Evolutionary conservation across 2,888 invertebrate genomes (phyloP).

Genomic region (Leucoptera coffeella): DNA sequence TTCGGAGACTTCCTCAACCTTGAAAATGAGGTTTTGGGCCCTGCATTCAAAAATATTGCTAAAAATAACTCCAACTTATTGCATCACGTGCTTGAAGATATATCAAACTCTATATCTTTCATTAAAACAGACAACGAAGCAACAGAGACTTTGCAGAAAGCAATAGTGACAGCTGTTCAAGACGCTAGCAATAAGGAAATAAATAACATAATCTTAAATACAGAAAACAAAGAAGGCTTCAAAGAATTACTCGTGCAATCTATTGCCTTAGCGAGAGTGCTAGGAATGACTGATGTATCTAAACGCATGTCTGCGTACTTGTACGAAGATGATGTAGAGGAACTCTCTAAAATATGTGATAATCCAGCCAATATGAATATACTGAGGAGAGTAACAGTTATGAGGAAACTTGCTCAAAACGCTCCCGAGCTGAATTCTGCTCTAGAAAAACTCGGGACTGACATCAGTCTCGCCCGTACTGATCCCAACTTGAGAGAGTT

Average conservation of each 20-base stretch:
- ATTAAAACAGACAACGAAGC: slow-evolving; percentile 60
- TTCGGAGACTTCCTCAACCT: slow-evolving; percentile 58
- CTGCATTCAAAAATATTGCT: slow-evolving; percentile 61
- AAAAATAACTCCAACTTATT: slow-evolving; percentile 55
- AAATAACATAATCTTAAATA: slow-evolving; percentile 43
- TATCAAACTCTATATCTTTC: slow-evolving; percentile 54
- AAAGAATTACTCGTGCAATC: slow-evolving; percentile 56
- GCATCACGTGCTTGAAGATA: slow-evolving; percentile 52
- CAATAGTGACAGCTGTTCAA: slow-evolving; percentile 60
- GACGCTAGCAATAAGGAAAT: slow-evolving; percentile 56
- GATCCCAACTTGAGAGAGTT: slow-evolving; percentile 66
- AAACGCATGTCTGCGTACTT: slow-evolving; percentile 45
- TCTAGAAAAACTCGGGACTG: slow-evolving; percentile 55
- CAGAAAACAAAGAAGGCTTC: slow-evolving; percentile 32
- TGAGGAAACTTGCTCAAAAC: slow-evolving; percentile 64
- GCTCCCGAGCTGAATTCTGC: slow-evolving; percentile 58
- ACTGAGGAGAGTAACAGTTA: slow-evolving; percentile 62
- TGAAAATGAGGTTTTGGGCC: slow-evolving; percentile 53
- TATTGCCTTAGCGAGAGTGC: slow-evolving; percentile 60
- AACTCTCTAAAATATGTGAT: slow-evolving; percentile 47
- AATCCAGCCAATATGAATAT: slow-evolving; percentile 59
- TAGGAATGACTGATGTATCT: slow-evolving; percentile 61
- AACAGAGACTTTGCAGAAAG: slow-evolving; percentile 58
- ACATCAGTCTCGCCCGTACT: slow-evolving; percentile 61
- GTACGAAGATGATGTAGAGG: slow-evolving; percentile 50